Conservation (phyloP, 1,140 invertebrate genomes). For the silkworm (Bombyx mori) region DNA sequence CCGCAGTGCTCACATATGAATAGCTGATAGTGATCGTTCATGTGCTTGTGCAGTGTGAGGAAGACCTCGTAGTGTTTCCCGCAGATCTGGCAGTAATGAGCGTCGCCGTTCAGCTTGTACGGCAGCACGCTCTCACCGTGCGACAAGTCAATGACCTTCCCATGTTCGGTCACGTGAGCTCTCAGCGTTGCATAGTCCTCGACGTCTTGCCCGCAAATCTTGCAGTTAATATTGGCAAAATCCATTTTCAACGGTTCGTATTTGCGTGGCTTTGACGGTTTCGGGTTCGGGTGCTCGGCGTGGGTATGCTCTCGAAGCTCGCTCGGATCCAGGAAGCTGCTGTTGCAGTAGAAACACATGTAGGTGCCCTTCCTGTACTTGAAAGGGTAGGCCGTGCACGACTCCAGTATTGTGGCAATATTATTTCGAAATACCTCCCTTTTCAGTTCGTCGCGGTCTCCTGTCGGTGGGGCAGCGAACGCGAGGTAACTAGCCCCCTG, state of each 20-base stretch:
- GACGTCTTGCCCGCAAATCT: conserved; percentile 39
- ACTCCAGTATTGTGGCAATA: conserved; percentile 43
- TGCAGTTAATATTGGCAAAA: conserved; percentile 39
- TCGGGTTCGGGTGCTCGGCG: conserved; percentile 29
- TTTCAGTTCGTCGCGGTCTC: conserved; percentile 31
- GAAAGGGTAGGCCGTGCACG: conserved; percentile 53
- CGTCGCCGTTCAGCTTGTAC: conserved; percentile 49
- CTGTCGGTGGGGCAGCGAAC: conserved; percentile 10
- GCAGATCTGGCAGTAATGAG: conserved; percentile 50
- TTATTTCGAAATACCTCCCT: conserved; percentile 46
- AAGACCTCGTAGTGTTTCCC: conserved; percentile 59
- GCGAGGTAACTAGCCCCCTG: conserved; percentile 8
- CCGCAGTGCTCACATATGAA: conserved; percentile 67
- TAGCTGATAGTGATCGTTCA: conserved; percentile 64
- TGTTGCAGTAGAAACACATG: conserved; percentile 54
- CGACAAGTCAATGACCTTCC: conserved; percentile 35
- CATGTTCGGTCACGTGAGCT: conserved; percentile 44
- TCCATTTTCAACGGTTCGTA: conserved; percentile 64
- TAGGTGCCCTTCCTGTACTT: conserved; percentile 58
- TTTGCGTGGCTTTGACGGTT: conserved; percentile 38
- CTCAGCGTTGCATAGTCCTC: conserved; percentile 40
- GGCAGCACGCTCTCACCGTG: conserved; percentile 51
- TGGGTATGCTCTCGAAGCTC: conserved; percentile 48
- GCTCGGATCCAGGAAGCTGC: conserved; percentile 48
- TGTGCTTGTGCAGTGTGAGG: conserved; percentile 58